Conservation (phyloP, 2,113 vertebrate species). For the Ochotona curzoniae region DNA sequence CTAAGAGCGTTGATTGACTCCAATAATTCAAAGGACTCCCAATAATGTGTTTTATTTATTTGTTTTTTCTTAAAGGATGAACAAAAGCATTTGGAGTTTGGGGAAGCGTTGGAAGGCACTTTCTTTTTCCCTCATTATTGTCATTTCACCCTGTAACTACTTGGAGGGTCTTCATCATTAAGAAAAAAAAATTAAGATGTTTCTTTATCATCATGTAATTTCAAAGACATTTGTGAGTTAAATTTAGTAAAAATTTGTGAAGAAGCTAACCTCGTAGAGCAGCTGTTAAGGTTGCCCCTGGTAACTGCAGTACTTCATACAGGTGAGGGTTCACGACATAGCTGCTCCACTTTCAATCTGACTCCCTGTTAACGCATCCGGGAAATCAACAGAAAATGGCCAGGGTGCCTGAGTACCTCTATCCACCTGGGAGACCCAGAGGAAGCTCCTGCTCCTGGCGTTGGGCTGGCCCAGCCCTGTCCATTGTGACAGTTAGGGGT, state of each 20-base stretch:
- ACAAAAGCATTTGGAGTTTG: neutral
- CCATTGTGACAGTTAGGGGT: too few relatives aligned
- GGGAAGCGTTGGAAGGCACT: neutral
- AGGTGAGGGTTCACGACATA: too few relatives aligned
- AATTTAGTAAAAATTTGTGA: neutral
- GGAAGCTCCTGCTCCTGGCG: too few relatives aligned
- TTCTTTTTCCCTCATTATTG: neutral
- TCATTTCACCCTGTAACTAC: neutral
- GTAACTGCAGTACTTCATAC: too few relatives aligned
- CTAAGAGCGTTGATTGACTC: neutral
- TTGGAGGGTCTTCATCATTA: neutral
- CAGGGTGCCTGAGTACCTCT: too few relatives aligned
- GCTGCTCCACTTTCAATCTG: too few relatives aligned
- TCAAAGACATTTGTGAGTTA: neutral
- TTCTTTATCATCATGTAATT: neutral
- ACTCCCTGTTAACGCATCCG: too few relatives aligned
- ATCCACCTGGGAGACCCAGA: too few relatives aligned
- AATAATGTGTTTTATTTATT: neutral
- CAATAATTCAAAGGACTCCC: neutral
- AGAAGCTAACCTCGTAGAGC: neutral
- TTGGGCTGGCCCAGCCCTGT: too few relatives aligned
- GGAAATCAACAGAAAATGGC: too few relatives aligned
- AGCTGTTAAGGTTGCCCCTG: too few relatives aligned
- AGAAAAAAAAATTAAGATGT: neutral
- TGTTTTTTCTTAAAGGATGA: neutral